Evolutionary conservation across 2,888 invertebrate genomes (phyloP).

Genomic region (Liopterus haemorrhoidalis): DNA sequence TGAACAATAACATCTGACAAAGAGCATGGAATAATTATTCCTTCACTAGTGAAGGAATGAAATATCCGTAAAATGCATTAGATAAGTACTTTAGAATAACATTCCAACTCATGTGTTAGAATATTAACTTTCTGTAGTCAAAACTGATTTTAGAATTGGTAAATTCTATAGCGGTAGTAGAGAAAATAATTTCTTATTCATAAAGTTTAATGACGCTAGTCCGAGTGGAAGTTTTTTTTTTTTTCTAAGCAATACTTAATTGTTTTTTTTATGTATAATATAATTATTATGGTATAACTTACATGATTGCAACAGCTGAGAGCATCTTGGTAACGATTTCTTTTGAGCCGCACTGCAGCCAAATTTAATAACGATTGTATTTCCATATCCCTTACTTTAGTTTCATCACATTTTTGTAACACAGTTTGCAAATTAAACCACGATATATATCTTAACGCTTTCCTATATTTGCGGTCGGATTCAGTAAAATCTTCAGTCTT

Average conservation of each 20-base stretch:
- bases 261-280: conserved; percentile 9
- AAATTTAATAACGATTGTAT: conserved; percentile 61
- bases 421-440: conserved; percentile 41
- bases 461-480: conserved; percentile 71
- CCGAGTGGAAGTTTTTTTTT: not conserved
- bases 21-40: too few species aligned
- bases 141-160: too few species aligned
- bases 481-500: conserved; percentile 53
- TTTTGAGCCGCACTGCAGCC: conserved; percentile 67
- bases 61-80: too few species aligned
- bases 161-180: too few species aligned
- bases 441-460: conserved; percentile 67
- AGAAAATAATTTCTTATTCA: too few species aligned
- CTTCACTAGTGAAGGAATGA: too few species aligned
- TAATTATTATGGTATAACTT: conserved; percentile 33
- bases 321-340: conserved; percentile 56
- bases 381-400: conserved; percentile 41
- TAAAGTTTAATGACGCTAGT: too few species aligned
- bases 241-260: conserved; percentile 13
- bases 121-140: too few species aligned
- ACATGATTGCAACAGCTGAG: conserved; percentile 64
- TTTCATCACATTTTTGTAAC: conserved; percentile 36
- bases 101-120: too few species aligned
- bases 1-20: too few species aligned
- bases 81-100: too few species aligned